Percentiles rank a stretch among this genome's conserved stretches.
phyloP scores from a whole-genome alignment of 2,797 vertebrate species.

The Enteromius anoplus region DNA sequence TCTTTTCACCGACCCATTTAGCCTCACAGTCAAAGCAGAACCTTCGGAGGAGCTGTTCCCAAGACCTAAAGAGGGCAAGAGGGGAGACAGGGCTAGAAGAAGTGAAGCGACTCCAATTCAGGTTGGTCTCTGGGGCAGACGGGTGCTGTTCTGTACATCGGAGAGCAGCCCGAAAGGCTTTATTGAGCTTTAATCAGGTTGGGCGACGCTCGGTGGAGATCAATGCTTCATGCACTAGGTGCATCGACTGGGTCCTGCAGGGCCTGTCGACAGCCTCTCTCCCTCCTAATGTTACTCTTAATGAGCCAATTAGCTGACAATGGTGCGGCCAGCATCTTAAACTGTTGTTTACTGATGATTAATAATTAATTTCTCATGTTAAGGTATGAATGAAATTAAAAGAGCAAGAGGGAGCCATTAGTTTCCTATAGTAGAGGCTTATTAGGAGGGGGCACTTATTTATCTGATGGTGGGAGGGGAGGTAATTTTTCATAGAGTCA shows the following conservation, averaged over 20 bases:
- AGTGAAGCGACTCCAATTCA: constrained; percentile 59
- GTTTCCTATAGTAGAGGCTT: constrained; percentile 82
- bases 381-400: constrained; percentile 88
- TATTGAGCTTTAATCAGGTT: constrained; percentile 82
- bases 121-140: constrained; percentile 66
- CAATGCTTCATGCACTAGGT: constrained; percentile 78
- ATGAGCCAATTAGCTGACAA: constrained; percentile 86
- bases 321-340: constrained; percentile 82
- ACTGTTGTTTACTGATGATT: constrained; percentile 85
- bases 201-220: constrained; percentile 76
- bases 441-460: constrained; percentile 83
- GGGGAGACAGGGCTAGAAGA: constrained; percentile 16
- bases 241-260: constrained; percentile 78
- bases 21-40: constrained; percentile 61
- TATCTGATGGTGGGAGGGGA: constrained; percentile 69
- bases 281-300: constrained; percentile 83
- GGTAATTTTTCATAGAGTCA: constrained; percentile 60
- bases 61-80: constrained; percentile 25
- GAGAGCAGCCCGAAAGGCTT: constrained; percentile 70
- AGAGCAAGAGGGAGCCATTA: constrained; percentile 81
- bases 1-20: constrained; percentile 72
- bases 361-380: constrained; percentile 86
- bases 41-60: constrained; percentile 23
- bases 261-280: constrained; percentile 78
- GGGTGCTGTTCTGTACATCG: constrained; percentile 66